Base-by-base conservation (phyloP, 2,888 invertebrate species). In the Thymelicus sylvestris region DNA sequence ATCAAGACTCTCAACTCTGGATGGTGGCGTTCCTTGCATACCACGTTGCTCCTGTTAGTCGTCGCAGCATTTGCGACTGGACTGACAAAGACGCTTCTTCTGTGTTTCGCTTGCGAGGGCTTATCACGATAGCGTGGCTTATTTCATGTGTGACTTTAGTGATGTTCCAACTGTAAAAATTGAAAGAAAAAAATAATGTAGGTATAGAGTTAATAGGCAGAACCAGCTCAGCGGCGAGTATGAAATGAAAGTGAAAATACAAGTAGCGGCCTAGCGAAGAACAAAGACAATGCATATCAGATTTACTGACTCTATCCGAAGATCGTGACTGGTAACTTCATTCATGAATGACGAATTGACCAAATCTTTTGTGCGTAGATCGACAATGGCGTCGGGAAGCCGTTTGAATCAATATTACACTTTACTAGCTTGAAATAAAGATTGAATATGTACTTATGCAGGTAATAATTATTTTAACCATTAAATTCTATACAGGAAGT, bases 221-320 rank as follows among this genome's bases (percentile, higher is more conserved):
- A 19, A 6, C 19, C 50, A 52, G 50, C 19, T 52, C 15, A 52
- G 19, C 7, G 7, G 50, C 19, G n/a, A 52, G 19, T 52, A 52
- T 52, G 19, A 19, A 52, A 52, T 79, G 90, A 90, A 91, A 91
- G 90, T 88, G 84, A 86, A 80, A 74, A 74, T 69, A 55, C 41
- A 67, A 73, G 66, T 70, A 63, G 71, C 62, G 67, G 57, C 50
- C 44, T 44, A 52, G 67, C 59, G 67, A 65, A 67, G 72, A 72
- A 67, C 57, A 69, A 69, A 73, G 74, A 66, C 73, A 61, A 67
- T 19, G 15, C 50, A 12, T 74, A 72, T 69, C 57, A 70, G 66
- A 71, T 74, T 52, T 72, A 62, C 12, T 44, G 48, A 31, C 7
- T 44, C 47, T 52, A 13, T 31, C 7, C 6, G 50, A 6, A 15